Conservation (phyloP, 2,797 vertebrate species). For the Cryptoprocta ferox region DNA sequence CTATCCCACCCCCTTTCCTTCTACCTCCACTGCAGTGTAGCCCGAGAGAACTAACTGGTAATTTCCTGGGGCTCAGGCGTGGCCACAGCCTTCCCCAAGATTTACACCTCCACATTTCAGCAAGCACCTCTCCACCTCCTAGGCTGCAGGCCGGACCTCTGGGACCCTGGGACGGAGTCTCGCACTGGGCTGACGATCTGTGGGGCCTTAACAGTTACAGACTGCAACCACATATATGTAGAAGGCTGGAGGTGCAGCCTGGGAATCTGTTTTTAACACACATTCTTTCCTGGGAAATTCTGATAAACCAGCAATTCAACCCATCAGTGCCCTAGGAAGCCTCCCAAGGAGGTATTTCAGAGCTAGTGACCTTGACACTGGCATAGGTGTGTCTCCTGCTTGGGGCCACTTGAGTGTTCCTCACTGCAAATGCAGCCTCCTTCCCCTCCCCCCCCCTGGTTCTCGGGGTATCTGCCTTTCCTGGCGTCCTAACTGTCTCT, state of each 20-base stretch:
- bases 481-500: background rate
- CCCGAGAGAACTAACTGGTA: background rate
- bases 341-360: background rate
- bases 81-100: background rate
- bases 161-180: background rate
- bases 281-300: background rate
- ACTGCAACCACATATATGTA: too few relatives aligned
- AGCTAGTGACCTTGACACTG: background rate
- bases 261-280: background rate
- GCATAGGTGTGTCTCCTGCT: background rate
- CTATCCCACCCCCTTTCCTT: rapidly evolving
- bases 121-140: background rate
- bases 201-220: background rate
- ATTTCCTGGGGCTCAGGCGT: background rate
- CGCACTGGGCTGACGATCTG: background rate
- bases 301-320: background rate
- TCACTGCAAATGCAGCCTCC: background rate
- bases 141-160: background rate
- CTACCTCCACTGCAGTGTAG: background rate
- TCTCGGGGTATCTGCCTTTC: background rate
- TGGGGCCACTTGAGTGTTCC: too few relatives aligned
- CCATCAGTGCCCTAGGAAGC: background rate
- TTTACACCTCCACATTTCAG: background rate
- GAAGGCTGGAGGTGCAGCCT: background rate
- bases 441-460: background rate